Evolutionary conservation across 2,797 vertebrate genomes (phyloP).

Genomic region (Borostomias antarcticus): DNA sequence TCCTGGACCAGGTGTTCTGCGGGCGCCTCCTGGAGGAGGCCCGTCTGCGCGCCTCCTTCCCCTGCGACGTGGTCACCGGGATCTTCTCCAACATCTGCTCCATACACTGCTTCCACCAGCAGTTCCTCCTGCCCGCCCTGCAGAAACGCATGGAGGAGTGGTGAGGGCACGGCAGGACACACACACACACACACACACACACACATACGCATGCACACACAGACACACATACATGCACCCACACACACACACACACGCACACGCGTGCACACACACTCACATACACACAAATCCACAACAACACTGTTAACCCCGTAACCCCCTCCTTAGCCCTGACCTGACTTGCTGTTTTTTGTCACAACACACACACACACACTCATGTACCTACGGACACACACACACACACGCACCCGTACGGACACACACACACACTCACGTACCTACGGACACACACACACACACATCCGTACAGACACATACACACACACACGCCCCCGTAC

Average conservation of each 20-base stretch:
- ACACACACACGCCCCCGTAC: conserved; percentile 4
- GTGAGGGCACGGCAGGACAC: conserved; percentile 70
- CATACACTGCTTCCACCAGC: conserved; percentile 92
- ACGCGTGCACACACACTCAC: neutral
- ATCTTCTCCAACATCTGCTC: conserved; percentile 95
- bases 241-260: conserved; percentile 1
- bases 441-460: neutral
- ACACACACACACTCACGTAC: neutral
- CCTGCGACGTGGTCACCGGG: conserved; percentile 86
- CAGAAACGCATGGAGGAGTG: conserved; percentile 94
- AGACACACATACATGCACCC: neutral
- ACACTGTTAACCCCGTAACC: too few species aligned
- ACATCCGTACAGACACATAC: neutral
- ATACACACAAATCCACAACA: neutral
- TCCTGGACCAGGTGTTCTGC: conserved; percentile 92
- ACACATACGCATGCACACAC: neutral
- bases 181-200: conserved; percentile 10
- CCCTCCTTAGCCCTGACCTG: too few species aligned
- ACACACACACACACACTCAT: neutral
- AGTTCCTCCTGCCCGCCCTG: conserved; percentile 89
- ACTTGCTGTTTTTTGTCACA: too few species aligned
- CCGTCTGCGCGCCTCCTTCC: conserved; percentile 83
- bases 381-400: conserved; percentile 1
- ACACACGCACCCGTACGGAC: neutral
- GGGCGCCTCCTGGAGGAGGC: conserved; percentile 88